phyloP scores from a whole-genome alignment of 1,140 invertebrate species.

The Goniozus legneri region DNA sequence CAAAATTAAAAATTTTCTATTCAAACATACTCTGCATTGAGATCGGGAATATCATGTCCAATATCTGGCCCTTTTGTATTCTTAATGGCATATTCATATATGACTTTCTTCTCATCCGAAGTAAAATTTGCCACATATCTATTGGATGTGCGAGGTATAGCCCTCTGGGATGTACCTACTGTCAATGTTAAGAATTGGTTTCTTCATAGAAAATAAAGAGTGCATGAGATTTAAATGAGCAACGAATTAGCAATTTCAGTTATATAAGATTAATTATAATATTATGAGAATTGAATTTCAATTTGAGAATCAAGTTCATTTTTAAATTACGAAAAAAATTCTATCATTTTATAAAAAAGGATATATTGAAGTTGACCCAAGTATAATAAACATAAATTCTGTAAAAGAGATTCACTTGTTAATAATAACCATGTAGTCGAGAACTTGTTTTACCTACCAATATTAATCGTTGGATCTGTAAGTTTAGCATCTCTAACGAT shows the following conservation, averaged over 20 bases:
- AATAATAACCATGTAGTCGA: no score
- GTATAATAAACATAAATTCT: slow-evolving; percentile 37
- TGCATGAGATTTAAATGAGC: no score
- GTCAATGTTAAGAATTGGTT: slow-evolving; percentile 32
- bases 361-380: slow-evolving; percentile 43
- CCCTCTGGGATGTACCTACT: slow-evolving; percentile 46
- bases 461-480: slow-evolving; percentile 31
- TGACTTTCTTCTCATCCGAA: slow-evolving; percentile 50
- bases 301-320: no score
- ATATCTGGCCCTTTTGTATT: slow-evolving; percentile 45
- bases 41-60: slow-evolving; percentile 40
- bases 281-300: no score
- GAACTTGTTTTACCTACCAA: slow-evolving; percentile 32
- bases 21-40: slow-evolving; percentile 39
- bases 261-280: no score
- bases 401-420: no score
- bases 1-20: slow-evolving; percentile 7
- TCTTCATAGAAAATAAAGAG: no score
- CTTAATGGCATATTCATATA: slow-evolving; percentile 54
- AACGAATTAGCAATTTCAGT: no score
- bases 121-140: slow-evolving; percentile 55
- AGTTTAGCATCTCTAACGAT: slow-evolving; percentile 39
- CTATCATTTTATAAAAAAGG: slow-evolving; percentile 52
- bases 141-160: slow-evolving; percentile 56
- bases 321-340: no score